Evolutionary conservation across 2,888 invertebrate genomes (phyloP).

Genomic region (Pterostichus madidus): DNA sequence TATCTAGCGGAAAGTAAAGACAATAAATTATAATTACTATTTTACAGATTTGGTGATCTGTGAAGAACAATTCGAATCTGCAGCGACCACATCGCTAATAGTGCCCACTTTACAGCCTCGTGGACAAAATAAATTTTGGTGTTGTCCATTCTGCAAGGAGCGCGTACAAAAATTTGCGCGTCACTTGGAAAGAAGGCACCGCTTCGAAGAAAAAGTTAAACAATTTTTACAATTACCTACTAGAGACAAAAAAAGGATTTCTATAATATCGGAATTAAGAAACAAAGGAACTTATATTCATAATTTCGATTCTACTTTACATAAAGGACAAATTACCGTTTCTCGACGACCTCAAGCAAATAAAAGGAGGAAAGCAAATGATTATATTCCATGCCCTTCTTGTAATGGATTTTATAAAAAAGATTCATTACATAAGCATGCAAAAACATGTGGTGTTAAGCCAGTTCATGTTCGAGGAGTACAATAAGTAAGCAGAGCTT

Average conservation of each 20-base stretch:
- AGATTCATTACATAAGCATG: background rate
- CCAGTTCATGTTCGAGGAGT: conserved; percentile 8
- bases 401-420: conserved; percentile 9
- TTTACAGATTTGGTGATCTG: no score
- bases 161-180: background rate
- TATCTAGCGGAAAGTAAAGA: no score
- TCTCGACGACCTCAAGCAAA: background rate
- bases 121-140: no score
- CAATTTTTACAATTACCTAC: background rate
- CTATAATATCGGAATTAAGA: background rate
- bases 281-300: conserved; percentile 1
- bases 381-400: conserved; percentile 2
- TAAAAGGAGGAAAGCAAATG: background rate
- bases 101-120: no score
- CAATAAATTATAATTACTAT: no score
- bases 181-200: background rate
- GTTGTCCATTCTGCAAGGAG: background rate
- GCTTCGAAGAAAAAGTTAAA: background rate
- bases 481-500: background rate
- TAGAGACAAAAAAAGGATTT: background rate
- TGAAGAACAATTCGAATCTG: no score
- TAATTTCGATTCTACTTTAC: background rate
- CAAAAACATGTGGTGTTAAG: background rate
- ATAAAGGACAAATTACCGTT: background rate
- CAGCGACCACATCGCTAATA: no score